A percentile compares a stretch with the other conserved stretches of the same genome.
Evolutionary conservation across 2,797 vertebrate species (phyloP).

Genomic region (Denticeps clupeoides): DNA sequence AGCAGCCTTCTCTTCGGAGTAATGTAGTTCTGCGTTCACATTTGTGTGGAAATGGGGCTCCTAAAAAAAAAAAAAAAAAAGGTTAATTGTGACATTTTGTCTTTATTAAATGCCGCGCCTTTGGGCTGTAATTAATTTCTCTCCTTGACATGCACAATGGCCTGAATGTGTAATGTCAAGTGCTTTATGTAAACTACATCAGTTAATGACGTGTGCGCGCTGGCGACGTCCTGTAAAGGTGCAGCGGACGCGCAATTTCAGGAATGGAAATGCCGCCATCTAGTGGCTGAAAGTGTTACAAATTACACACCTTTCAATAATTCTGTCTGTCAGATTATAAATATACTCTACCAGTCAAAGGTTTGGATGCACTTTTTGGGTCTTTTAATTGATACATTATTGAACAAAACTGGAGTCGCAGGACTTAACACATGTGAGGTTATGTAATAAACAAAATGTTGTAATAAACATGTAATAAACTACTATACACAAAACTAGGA

Average conservation of each 20-base stretch:
- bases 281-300: slow-evolving; percentile 4
- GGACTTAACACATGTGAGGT: neutral
- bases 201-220: neutral
- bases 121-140: slow-evolving; percentile 18
- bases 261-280: slow-evolving; percentile 9
- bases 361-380: too few relatives aligned
- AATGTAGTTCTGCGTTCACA: slow-evolving; percentile 14
- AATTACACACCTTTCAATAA: too few relatives aligned
- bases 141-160: slow-evolving; percentile 9
- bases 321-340: too few relatives aligned
- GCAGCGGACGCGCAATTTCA: neutral
- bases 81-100: slow-evolving; percentile 25
- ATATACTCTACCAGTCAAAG: too few relatives aligned
- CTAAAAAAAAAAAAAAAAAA: slow-evolving; percentile 26
- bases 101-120: slow-evolving; percentile 25
- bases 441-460: too few relatives aligned
- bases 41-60: slow-evolving; percentile 19
- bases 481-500: too few relatives aligned
- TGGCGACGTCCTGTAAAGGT: neutral
- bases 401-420: neutral
- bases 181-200: slow-evolving; percentile 13
- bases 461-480: too few relatives aligned
- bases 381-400: too few relatives aligned
- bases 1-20: slow-evolving; percentile 15
- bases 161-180: slow-evolving; percentile 1